Conservation (phyloP, 2,888 invertebrate species). For the Drosophila rellima region DNA sequence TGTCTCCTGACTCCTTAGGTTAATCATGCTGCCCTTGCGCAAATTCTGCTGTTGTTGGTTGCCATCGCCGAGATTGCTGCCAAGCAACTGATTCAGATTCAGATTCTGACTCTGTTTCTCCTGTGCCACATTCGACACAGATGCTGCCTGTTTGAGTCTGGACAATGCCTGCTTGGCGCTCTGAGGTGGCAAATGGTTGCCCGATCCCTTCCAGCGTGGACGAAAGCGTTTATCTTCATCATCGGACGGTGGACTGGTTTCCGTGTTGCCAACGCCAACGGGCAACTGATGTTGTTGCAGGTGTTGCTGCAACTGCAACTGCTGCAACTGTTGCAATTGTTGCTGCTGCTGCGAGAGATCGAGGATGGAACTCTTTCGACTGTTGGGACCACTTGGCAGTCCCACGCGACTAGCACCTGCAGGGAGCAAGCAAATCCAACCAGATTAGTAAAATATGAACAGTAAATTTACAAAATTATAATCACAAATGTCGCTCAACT, state of each 20-base stretch:
- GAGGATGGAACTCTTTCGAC: slow-evolving; percentile 88
- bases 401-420: slow-evolving; percentile 85
- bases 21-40: slow-evolving; percentile 80
- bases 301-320: slow-evolving; percentile 78
- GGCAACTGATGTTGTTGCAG: slow-evolving; percentile 81
- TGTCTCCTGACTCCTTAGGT: slow-evolving; percentile 60
- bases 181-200: slow-evolving; percentile 75
- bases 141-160: slow-evolving; percentile 83
- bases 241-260: slow-evolving; percentile 88
- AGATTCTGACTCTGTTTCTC: slow-evolving; percentile 61
- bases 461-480: slow-evolving; percentile 11
- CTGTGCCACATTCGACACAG: slow-evolving; percentile 83
- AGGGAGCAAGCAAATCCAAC: background rate
- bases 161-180: slow-evolving; percentile 83
- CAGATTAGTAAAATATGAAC: slow-evolving; percentile 2
- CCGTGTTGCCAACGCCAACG: slow-evolving; percentile 85
- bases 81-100: slow-evolving; percentile 58
- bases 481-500: slow-evolving; percentile 25
- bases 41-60: slow-evolving; percentile 46
- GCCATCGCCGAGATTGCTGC: slow-evolving; percentile 48
- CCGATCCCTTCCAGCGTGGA: slow-evolving; percentile 85
- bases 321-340: slow-evolving; percentile 82
- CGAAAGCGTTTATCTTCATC: slow-evolving; percentile 85
- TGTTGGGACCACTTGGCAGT: slow-evolving; percentile 82
- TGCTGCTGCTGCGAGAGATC: slow-evolving; percentile 86